Evolutionary conservation across 1,140 invertebrate genomes (phyloP).

Genomic region (Paramacrobiotus metropolitanus): DNA sequence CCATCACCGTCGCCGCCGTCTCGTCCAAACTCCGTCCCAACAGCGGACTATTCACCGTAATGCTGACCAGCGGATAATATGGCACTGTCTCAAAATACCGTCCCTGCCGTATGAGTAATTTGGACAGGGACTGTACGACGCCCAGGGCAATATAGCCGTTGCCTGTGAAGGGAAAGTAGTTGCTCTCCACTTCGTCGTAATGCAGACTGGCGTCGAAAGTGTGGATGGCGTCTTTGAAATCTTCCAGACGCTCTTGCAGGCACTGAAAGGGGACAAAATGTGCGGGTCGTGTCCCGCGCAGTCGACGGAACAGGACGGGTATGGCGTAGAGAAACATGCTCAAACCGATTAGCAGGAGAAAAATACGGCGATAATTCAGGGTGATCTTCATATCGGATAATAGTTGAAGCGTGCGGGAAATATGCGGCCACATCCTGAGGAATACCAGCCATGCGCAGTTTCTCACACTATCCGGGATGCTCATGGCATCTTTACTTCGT

Average conservation of each 20-base stretch:
- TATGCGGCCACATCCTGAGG: background rate
- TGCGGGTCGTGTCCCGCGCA: background rate
- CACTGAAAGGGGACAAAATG: background rate
- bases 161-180: constrained; percentile 1
- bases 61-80: background rate
- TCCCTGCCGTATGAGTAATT: background rate
- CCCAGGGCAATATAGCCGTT: background rate
- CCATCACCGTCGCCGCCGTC: background rate
- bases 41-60: background rate
- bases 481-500: too few species aligned
- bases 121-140: background rate
- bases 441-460: background rate
- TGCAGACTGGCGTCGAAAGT: background rate
- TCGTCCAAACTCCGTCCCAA: background rate
- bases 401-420: background rate
- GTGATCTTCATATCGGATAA: background rate
- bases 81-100: background rate
- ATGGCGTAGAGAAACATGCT: background rate
- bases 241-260: background rate
- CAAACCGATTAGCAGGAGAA: background rate
- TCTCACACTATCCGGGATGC: background rate
- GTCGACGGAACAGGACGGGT: background rate
- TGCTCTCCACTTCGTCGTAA: constrained; percentile 4
- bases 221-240: background rate
- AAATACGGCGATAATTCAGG: background rate